Conservation (phyloP, 30 jellyfish, hydroid and myxozoan species). For the Rhopilema esculentum region DNA sequence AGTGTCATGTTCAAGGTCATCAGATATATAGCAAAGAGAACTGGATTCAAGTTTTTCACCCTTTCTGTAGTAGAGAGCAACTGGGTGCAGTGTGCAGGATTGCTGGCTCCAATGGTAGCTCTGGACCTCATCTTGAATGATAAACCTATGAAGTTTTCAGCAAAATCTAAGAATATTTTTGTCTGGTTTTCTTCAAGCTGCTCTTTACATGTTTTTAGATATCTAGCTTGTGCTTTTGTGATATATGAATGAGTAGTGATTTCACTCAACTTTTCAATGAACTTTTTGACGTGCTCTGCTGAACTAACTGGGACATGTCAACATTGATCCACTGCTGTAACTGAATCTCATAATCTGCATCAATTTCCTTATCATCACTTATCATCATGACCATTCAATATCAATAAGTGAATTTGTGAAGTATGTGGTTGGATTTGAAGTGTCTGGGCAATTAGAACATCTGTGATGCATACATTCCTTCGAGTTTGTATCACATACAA, state of each 20-base stretch:
- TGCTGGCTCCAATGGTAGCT: conserved; percentile 59
- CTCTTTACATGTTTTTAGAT: conserved; percentile 54
- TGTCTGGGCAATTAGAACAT: conserved; percentile 70
- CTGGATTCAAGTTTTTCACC: background rate
- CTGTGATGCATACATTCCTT: conserved; percentile 80
- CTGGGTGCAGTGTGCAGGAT: background rate
- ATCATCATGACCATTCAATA: background rate
- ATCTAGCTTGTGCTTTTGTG: conserved; percentile 66
- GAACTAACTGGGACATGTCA: conserved; percentile 43
- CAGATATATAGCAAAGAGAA: background rate
- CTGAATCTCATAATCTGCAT: conserved; percentile 3
- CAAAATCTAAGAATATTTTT: conserved; percentile 71
- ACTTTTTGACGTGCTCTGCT: conserved; percentile 48
- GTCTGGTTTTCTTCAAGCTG: conserved; percentile 37
- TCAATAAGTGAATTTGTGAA: background rate
- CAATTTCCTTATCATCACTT: background rate
- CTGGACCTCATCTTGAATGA: conserved; percentile 46
- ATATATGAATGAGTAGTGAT: conserved; percentile 77
- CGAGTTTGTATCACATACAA: conserved; percentile 65
- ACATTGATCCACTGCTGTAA: conserved; percentile 47
- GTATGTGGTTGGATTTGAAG: background rate
- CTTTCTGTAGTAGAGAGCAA: background rate
- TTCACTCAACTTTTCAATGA: conserved; percentile 37
- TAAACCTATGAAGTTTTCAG: conserved; percentile 42
- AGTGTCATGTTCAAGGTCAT: background rate